Evolutionary conservation across 2,797 vertebrate species (phyloP).

Genomic region (Platalea minor): DNA sequence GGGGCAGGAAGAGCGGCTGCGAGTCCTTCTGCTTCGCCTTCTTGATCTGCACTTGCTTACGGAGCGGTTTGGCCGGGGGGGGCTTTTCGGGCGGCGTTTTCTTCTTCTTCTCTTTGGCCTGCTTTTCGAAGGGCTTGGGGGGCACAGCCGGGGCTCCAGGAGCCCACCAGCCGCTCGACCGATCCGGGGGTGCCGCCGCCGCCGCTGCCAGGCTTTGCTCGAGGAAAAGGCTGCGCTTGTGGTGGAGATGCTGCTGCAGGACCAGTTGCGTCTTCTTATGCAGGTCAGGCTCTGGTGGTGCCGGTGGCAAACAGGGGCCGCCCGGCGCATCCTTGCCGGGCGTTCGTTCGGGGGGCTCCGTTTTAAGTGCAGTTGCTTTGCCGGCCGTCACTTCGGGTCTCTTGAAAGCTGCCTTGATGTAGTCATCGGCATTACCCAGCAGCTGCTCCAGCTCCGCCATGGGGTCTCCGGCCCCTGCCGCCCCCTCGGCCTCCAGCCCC

Average conservation of each 20-base stretch:
- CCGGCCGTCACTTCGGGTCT: conserved; percentile 72
- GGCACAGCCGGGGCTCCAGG: background rate
- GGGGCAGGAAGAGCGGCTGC: conserved; percentile 87
- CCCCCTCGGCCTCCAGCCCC: conserved; percentile 31
- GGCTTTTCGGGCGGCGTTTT: conserved; percentile 71
- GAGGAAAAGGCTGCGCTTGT: conserved; percentile 93
- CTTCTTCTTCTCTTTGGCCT: conserved; percentile 89
- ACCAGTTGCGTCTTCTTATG: conserved; percentile 92
- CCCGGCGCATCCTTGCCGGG: background rate
- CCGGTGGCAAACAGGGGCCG: conserved; percentile 62
- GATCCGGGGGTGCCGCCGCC: conserved; percentile 70
- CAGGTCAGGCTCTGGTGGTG: conserved; percentile 66
- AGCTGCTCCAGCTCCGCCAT: conserved; percentile 96
- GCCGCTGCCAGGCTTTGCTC: conserved; percentile 67
- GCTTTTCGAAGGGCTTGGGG: conserved; percentile 84
- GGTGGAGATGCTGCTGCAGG: conserved; percentile 95
- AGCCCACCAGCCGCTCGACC: conserved; percentile 83
- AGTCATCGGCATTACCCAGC: conserved; percentile 85
- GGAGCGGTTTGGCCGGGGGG: conserved; percentile 76
- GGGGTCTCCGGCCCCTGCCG: conserved; percentile 79
- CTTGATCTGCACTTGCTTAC: conserved; percentile 91
- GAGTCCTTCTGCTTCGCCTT: conserved; percentile 90
- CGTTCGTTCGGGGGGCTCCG: conserved; percentile 1
- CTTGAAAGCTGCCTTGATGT: conserved; percentile 84
- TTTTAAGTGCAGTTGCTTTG: conserved; percentile 19